Base-by-base conservation (phyloP, 2,797 vertebrate species). In the Girardinus metallicus region DNA sequence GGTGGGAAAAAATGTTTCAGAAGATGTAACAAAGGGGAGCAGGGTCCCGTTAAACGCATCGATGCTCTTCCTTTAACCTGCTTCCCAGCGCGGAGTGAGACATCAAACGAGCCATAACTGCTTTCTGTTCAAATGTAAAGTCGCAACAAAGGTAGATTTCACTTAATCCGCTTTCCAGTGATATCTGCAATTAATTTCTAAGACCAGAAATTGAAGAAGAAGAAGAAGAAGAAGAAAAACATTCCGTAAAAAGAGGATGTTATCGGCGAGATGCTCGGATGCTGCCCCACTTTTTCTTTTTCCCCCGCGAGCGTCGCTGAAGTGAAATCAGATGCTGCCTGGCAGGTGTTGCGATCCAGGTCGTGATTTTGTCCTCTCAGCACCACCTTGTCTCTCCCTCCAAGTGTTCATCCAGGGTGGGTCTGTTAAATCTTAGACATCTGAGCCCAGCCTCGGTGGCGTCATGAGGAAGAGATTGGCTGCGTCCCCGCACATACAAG, bases 381-480 rank as follows among this genome's bases (percentile, higher is more conserved):
- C 86, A 11, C 88, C 29, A 89, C 88, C 84, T 85, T 84, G 86
- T 89, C 90, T 79, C 78, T 85, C 77, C 70, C 23, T 89, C 91
- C 88, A 87, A 92, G 86, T 90, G 91, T 81, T 88, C 89, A 83
- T 91, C 87, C 86, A 76, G 93, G 94, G 95, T 95, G 95, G 96
- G 96, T 96, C 96, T 96, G 96, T 97, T 97, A 97, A 97, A 98
- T 98, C 97, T 96, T 95, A 95, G 95, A 86, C 93, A 88, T 89
- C 84, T 88, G 96, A 96, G 96, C 95, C 97, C 96, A 95, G 96
- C 97, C 97, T 97, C 94, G 85, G 93, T 93, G 93, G 94, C 98
- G 98, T 99, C 98, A 98, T 89, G 94, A 95, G 88, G 90, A 93
- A 92, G 96, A 97, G 97, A 98, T 97, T 98, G 97, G 97, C 97